Percentiles rank a stretch among this genome's conserved stretches.
These are phyloP conservation scores for Caenorhabditis remanei DNA, from an alignment of 1,140 invertebrate species.

Conservation along the genomic window DNA sequence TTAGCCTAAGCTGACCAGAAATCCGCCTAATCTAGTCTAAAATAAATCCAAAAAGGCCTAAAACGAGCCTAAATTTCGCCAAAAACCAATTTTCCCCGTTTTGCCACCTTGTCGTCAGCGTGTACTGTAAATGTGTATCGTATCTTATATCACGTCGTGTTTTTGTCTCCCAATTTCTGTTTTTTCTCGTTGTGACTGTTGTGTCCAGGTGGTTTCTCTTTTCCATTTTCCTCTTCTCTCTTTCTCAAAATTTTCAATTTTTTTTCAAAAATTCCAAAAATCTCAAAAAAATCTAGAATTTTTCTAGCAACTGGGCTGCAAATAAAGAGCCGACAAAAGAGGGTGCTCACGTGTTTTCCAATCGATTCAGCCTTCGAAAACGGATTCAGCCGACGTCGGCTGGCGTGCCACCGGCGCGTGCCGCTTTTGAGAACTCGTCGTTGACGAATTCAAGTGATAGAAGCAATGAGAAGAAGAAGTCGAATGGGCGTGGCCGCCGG, in stretches of 20 bases:
- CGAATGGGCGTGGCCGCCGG: not conserved
- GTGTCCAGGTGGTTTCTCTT: conserved; percentile 26
- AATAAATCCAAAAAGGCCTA: no score
- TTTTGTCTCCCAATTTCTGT: not conserved
- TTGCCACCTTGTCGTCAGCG: no score
- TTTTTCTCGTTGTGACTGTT: not conserved
- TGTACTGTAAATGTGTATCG: no score
- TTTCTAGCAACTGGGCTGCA: conserved; percentile 10
- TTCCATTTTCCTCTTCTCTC: not conserved
- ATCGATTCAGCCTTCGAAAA: conserved; percentile 33
- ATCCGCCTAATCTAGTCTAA: no score
- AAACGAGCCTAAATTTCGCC: no score
- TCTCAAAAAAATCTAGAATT: not conserved
- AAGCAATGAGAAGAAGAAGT: not conserved
- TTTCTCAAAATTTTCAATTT: not conserved
- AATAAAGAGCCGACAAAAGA: conserved; percentile 28
- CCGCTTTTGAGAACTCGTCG: not conserved
- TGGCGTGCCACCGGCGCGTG: not conserved
- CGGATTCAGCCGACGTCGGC: conserved; percentile 11
- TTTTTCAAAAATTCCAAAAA: not conserved
- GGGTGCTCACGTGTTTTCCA: not conserved
- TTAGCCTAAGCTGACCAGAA: no score
- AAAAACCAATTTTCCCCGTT: no score
- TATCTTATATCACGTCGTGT: not conserved
- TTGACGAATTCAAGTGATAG: not conserved